Percentiles rank a stretch among this genome's conserved stretches.
Conservation (phyloP, 2,797 vertebrate species). For the Ispidina picta region DNA sequence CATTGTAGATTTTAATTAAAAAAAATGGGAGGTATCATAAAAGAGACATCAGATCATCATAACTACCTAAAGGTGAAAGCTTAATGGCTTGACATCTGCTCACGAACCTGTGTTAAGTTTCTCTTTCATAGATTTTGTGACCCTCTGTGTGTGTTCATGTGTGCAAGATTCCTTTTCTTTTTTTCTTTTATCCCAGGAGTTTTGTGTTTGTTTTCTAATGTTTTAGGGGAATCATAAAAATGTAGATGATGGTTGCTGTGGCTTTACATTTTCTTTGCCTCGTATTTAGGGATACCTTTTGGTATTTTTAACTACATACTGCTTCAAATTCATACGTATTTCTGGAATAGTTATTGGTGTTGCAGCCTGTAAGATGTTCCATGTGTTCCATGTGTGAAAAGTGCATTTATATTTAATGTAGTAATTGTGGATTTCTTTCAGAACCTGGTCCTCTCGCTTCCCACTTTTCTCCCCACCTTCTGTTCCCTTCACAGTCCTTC, state of each 20-base stretch:
- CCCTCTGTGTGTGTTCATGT: neutral
- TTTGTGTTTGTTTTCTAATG: neutral
- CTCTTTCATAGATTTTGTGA: slow-evolving; percentile 28
- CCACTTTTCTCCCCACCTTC: neutral
- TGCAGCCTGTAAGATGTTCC: neutral
- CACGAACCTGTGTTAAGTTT: slow-evolving; percentile 24
- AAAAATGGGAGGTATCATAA: slow-evolving; percentile 16
- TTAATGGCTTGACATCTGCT: slow-evolving; percentile 41
- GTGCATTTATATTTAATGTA: neutral
- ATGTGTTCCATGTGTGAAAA: neutral
- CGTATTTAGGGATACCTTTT: neutral
- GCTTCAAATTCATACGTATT: neutral
- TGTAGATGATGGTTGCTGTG: neutral
- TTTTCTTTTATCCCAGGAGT: neutral
- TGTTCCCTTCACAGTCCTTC: neutral
- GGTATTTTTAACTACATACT: neutral
- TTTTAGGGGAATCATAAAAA: neutral
- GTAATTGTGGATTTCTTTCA: neutral
- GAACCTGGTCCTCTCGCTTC: neutral
- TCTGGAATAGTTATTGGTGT: neutral
- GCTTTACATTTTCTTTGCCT: neutral
- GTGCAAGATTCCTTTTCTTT: neutral
- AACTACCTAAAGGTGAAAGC: slow-evolving; percentile 41
- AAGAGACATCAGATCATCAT: slow-evolving; percentile 45
- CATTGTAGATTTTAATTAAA: slow-evolving; percentile 48